Evolutionary conservation across 2,888 invertebrate genomes (phyloP).

Genomic region (Folsomia manolachei): DNA sequence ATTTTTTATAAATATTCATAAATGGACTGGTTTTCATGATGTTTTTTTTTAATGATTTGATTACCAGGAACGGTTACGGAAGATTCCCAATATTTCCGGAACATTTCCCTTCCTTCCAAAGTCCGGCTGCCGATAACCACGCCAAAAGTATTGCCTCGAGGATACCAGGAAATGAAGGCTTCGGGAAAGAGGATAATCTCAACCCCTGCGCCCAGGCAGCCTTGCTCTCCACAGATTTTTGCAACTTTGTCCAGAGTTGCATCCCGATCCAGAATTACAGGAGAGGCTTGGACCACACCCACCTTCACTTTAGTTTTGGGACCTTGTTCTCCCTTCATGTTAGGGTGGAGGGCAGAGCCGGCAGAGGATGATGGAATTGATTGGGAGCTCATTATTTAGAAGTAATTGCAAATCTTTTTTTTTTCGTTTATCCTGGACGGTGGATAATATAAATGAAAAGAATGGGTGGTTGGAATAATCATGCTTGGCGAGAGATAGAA

Average conservation of each 20-base stretch:
- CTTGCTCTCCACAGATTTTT: constrained; percentile 19
- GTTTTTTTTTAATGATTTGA: not conserved
- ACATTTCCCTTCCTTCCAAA: constrained; percentile 35
- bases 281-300: constrained; percentile 38
- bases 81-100: constrained; percentile 36
- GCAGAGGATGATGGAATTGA: too few relatives aligned
- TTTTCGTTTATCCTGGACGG: too few relatives aligned
- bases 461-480: too few relatives aligned
- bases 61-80: constrained; percentile 34
- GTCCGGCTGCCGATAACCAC: constrained; percentile 24
- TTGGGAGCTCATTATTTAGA: too few relatives aligned
- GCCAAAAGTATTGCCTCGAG: constrained; percentile 23
- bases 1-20: not conserved
- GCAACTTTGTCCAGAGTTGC: constrained; percentile 34
- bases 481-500: too few relatives aligned
- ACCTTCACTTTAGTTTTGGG: constrained; percentile 28
- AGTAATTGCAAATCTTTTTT: too few relatives aligned
- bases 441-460: too few relatives aligned
- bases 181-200: constrained; percentile 40
- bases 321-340: too few relatives aligned
- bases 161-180: constrained; percentile 41
- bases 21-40: not conserved
- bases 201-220: constrained; percentile 30
- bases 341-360: too few relatives aligned
- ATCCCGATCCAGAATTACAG: constrained; percentile 33